phyloP scores from a whole-genome alignment of 2,113 vertebrate genomes.

The Eidolon helvum region DNA sequence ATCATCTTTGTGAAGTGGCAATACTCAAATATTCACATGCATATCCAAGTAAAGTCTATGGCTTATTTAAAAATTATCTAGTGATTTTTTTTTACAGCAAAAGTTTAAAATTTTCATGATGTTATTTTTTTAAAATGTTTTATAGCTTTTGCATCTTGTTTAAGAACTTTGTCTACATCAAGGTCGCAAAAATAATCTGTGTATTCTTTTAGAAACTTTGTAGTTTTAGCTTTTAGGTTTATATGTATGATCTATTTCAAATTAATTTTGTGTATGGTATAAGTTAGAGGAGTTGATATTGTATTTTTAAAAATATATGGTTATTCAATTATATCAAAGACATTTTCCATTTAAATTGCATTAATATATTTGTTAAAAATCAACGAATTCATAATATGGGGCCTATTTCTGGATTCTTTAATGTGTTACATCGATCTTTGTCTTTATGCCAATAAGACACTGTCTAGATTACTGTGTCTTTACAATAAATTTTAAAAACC shows the following conservation, averaged over 20 bases:
- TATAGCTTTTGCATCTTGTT: not conserved
- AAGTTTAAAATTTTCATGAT: not conserved
- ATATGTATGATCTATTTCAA: not conserved
- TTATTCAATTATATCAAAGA: not conserved
- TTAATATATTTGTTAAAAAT: not conserved
- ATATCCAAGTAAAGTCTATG: not conserved
- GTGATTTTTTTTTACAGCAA: not conserved
- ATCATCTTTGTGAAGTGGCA: not conserved
- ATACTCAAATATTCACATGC: not conserved
- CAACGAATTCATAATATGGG: not conserved
- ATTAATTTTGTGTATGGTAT: not conserved
- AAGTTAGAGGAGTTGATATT: not conserved
- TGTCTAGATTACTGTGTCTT: not conserved
- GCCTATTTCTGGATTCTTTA: not conserved
- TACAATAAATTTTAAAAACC: not conserved
- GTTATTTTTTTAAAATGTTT: not conserved
- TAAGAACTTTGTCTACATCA: not conserved
- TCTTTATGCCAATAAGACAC: not conserved
- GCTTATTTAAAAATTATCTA: not conserved
- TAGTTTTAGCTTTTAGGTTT: not conserved
- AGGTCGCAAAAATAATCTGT: not conserved
- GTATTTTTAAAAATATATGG: not conserved
- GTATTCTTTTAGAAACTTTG: not conserved
- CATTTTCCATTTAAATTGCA: not conserved
- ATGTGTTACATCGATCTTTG: not conserved